phyloP scores from a whole-genome alignment of 92 coral and sea anemone species.

The Palythoa grandis region DNA sequence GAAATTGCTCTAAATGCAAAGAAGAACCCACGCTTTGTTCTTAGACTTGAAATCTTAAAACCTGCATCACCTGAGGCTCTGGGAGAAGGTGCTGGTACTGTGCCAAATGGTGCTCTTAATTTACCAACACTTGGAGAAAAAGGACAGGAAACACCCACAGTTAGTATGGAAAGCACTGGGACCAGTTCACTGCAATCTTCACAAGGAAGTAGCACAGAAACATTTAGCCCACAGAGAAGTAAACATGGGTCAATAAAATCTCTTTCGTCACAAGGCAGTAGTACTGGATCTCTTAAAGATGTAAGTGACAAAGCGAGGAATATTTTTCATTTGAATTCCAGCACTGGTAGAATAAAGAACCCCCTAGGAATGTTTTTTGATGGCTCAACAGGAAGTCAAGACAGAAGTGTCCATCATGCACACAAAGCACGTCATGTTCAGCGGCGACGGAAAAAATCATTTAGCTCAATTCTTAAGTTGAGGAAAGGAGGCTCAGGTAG shows the following conservation, averaged over 20 bases:
- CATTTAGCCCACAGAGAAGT: background rate
- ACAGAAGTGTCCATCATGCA: slow-evolving; percentile 80
- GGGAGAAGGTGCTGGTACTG: background rate
- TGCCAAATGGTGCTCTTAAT: slow-evolving; percentile 55
- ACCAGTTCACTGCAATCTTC: background rate
- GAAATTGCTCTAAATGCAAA: slow-evolving; percentile 95
- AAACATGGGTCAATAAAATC: slow-evolving; percentile 44
- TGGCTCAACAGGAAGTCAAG: slow-evolving; percentile 54
- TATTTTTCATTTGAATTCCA: slow-evolving; percentile 61
- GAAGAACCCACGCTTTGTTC: slow-evolving; percentile 83
- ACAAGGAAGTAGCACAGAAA: background rate
- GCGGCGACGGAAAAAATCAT: slow-evolving; percentile 77
- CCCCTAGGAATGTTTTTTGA: slow-evolving; percentile 86
- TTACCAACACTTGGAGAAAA: slow-evolving; percentile 18
- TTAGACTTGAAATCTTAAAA: slow-evolving; percentile 77
- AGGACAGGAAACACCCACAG: slow-evolving; percentile 16
- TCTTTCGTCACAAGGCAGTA: slow-evolving; percentile 28
- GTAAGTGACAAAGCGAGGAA: slow-evolving; percentile 62
- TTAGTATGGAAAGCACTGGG: slow-evolving; percentile 13
- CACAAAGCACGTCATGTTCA: slow-evolving; percentile 64
- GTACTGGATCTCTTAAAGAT: slow-evolving; percentile 64
- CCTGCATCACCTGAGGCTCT: slow-evolving; percentile 7
- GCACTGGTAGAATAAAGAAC: slow-evolving; percentile 54
- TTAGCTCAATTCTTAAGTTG: slow-evolving; percentile 80
- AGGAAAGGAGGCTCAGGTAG: slow-evolving; percentile 55